Evolutionary conservation across 2,113 vertebrate species (phyloP), one percentile per base, ranked within the genome.

Genomic region (Canis aureus): DNA sequence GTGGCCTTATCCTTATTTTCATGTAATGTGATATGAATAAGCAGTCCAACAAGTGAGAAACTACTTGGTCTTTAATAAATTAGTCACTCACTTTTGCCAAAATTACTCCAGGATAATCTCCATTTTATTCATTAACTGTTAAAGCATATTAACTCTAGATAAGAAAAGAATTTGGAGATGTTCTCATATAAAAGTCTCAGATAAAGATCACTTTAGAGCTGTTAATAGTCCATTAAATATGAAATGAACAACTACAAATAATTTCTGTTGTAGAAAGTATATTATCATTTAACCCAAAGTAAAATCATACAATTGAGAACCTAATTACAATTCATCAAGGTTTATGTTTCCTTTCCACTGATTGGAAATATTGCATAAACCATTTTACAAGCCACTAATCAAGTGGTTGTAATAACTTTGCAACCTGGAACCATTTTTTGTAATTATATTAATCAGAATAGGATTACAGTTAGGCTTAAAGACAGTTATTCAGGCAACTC

Each of bases 41-140:
- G 11, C 27, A 59, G 35, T 43, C 59, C 62, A 32, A 67, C 49
- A 85, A 85, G 11, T 20, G 32, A 81, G 32, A 19, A 53, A 67
- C 8, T 73, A 90, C 57, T 9, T 66, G 32, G 25, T 95, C 51
- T 91, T 93, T 86, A 89, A 90, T 35, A 79, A 95, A 80, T 38
- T 43, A 51, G n/a, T 80, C 23, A 95, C 64, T 43, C 57, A 25
- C 6, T 53, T 11, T 38, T 67, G 9, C 51, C 86, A 95, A 67
- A 82, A 93, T 69, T 81, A 73, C 19, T 59, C 32, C 25, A 93
- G 51, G n/a, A 66, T 60, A 69, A 53, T 5, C 0, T 90, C 20
- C 11, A 87, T 2, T 29, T 82, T 94, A 88, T 78, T 78, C 35
- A 11, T 76, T 71, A 76, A 80, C n/a, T 17, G 32, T n/a, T 60